Evolutionary conservation across 2,113 vertebrate species (phyloP), one percentile per base, ranked within the genome.

Genomic region (Triplophysa siluroides): DNA sequence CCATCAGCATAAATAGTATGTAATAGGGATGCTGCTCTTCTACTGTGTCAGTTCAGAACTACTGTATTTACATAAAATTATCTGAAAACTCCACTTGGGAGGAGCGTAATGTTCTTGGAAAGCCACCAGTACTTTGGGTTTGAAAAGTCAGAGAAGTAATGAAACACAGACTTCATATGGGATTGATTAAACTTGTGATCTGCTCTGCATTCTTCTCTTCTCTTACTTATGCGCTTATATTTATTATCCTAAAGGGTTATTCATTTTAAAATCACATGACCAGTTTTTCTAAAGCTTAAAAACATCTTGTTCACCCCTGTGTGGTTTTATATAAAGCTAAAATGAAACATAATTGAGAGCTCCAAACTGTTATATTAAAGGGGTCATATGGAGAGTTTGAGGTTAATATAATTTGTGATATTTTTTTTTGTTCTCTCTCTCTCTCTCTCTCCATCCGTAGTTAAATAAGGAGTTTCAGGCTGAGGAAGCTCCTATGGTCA

Each of bases 391-490:
- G 4, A 14, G 18, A 56, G 26, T 72, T 38, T 71, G 18, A 56
- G 54, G 54, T n/a, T 56, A 19, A 14, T 52, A 4, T 52, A 3
- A 52, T 18, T 4, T 4, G 47, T 8, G 16, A 65, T 18, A 38
- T n/a, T 64, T 19, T 2, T 64, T 18, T 14, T 54, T n/a, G 19
- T 10, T 23, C 16, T 11, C 2, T 83, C 21, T 62, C 21, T 69
- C 24, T 67, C 66, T 67, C 21, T 45, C 0, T 70, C 29, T 68
- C n/a, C 3, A 4, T 80, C 23, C 83, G 9, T 81, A 98, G 97
- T 91, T 99, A 83, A 99, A 99, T 93, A 99, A 98, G 88, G 97
- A 97, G 18, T 99, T 99, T 89, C 97, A 98, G 90, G 96, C 96
- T 0, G 98, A 99, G 88, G 98, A 99, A 88, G 95, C 96, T 1